Evolutionary conservation across 2,888 invertebrate species (phyloP).

Genomic region (Noctuana brunneofusca): DNA sequence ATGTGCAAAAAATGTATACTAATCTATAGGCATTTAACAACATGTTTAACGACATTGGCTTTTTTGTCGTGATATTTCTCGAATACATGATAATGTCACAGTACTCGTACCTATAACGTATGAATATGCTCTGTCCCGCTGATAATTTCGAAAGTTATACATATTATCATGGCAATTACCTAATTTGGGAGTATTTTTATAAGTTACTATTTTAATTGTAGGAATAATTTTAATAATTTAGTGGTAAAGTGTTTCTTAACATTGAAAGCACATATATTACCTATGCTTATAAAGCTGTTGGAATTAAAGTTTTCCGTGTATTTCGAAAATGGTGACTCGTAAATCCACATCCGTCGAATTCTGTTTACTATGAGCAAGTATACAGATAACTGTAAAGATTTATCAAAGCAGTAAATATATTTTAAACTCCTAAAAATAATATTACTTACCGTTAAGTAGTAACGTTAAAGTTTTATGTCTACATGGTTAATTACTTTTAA

Average conservation of each 20-base stretch:
- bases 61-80: too few species aligned
- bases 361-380: not conserved
- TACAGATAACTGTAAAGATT: not conserved
- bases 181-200: too few species aligned
- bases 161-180: too few species aligned
- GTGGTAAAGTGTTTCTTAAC: not conserved
- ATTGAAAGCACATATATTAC: not conserved
- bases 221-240: not conserved
- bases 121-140: too few species aligned
- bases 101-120: too few species aligned
- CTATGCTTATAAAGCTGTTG: conserved; percentile 33
- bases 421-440: not conserved
- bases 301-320: conserved; percentile 42
- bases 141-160: too few species aligned
- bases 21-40: too few species aligned
- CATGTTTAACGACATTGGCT: too few species aligned
- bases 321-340: conserved; percentile 46
- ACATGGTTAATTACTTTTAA: too few species aligned
- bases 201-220: too few species aligned
- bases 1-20: too few species aligned
- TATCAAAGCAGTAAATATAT: not conserved
- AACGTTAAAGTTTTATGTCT: not conserved
- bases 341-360: conserved; percentile 32
- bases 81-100: too few species aligned
- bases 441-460: not conserved